Evolutionary conservation across 2,113 vertebrate species (phyloP), one percentile per base, ranked within the genome.

Genomic region (Pteropus alecto): DNA sequence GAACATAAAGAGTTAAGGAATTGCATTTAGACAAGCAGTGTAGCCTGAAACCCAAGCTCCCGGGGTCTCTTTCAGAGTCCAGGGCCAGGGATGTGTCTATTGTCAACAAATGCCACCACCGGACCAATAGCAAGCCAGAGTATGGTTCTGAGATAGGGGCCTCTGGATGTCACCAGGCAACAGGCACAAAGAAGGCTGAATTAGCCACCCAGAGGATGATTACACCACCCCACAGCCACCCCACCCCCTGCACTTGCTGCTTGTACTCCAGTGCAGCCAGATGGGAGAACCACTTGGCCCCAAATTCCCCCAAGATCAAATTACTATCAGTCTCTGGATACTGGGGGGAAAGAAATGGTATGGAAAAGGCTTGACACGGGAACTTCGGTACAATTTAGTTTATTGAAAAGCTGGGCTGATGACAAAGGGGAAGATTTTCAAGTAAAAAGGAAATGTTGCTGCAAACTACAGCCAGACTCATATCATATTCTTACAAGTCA

Each of bases 1-100:
- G 89, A 24, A 88, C 65, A 43, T 5, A 63, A 96, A 94, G 94
- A 94, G 88, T 97, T 97, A 97, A 97, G 63, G 48, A 94, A 65
- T 35, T 65, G 51, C 22, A 82, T 74, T 90, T 90, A 63, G n/a
- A 90, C 33, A 89, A 84, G 73, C 86, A 26, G 22, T 2, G 74
- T 35, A 35, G 35, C 67, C 76, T 96, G 96, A 95, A 98, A 97
- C 26, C 67, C 73, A 85, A 97, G 90, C n/a, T 87, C 21, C 71
- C 35, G 13, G 76, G 56, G 38, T 96, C 97, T 83, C 90, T 93
- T 83, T 96, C 88, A 89, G 14, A 82, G 63, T 35, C 10, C 56
- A 87, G 2, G 26, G 93, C 94, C 82, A 46, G 73, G 11, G 1
- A 92, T 86, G 7, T 71, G 83, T 96, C 94, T 96, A 48, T 51